Base-by-base conservation (phyloP, 2,797 vertebrate species). In the Carduelis carduelis region DNA sequence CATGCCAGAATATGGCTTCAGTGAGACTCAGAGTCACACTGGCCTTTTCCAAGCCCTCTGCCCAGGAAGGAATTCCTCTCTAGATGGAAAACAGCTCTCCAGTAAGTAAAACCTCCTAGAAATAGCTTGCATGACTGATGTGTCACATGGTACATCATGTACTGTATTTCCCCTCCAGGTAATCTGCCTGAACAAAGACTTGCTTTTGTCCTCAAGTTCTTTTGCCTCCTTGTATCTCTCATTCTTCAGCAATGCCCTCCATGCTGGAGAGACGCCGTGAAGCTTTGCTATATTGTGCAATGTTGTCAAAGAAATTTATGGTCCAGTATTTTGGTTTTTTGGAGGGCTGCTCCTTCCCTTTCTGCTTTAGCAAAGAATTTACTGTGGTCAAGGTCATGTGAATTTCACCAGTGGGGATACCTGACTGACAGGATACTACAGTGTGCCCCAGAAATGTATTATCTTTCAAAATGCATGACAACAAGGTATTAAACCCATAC, bases 261-360 rank as follows among this genome's bases (percentile, higher is more conserved):
- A 28, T 19, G 10, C 46, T 77, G 69, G 41, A 90, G 91, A 70
- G 39, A 83, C 1, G 1, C 81, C 0, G 1, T 14, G 61, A 95
- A 91, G 66, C 39, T 71, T 78, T 75, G 12, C 59, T 74, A 27
- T 39, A 49, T 95, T 95, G 92, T 86, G 71, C 82, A 97, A 97
- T 2, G 2, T 53, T 91, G 89, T 97, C 94, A 97, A 91, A 94
- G 49, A 94, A 92, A 96, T 96, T 94, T 92, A 95, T 95, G 77
- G 56, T 57, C 61, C 52, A 60, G 32, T 70, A 80, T 89, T 92
- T 80, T 89, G 77, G 4, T 79, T 93, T 93, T 9, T 60, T 66
- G 1, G 81, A 64, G 56, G 37, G 60, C 59, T 82, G 41, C 80
- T 94, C 91, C 90, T 93, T 91, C 93, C 56, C 34, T 57, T 76